Conservation (phyloP, 2,113 vertebrate species). For the Uria lomvia region DNA sequence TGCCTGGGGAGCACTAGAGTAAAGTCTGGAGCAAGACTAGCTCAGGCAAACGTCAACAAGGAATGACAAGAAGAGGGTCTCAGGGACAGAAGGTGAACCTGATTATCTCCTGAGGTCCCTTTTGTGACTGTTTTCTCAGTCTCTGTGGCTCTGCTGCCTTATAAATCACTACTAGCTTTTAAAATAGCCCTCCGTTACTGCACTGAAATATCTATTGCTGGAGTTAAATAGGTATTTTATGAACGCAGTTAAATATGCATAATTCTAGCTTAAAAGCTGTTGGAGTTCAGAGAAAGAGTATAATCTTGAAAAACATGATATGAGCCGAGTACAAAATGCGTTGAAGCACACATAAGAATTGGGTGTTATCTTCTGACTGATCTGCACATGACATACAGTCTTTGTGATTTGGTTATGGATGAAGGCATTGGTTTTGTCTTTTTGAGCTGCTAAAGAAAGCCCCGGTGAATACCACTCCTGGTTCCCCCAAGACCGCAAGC, state of each 20-base stretch:
- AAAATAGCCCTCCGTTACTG: not conserved
- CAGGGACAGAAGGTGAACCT: not conserved
- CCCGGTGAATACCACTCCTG: not conserved
- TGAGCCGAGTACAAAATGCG: rapidly evolving
- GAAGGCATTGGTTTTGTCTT: rapidly evolving
- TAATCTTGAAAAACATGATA: not conserved
- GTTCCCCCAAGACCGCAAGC: not conserved
- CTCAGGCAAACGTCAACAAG: not conserved
- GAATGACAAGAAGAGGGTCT: not conserved
- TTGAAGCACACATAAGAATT: rapidly evolving
- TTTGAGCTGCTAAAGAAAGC: not conserved
- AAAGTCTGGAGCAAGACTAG: not conserved
- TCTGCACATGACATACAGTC: not conserved
- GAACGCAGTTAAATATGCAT: not conserved
- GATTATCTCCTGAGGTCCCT: not conserved
- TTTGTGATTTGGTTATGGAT: not conserved
- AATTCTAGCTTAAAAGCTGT: not conserved
- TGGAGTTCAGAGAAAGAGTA: not conserved
- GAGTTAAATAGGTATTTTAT: not conserved
- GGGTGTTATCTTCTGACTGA: not conserved
- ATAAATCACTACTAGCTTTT: not conserved
- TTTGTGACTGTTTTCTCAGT: not conserved
- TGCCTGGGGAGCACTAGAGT: not conserved
- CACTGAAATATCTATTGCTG: not conserved
- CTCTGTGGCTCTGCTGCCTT: not conserved